Evolutionary conservation across 2,888 invertebrate species (phyloP), one percentile per base, ranked within the genome.

Genomic region (Drosophila robusta): DNA sequence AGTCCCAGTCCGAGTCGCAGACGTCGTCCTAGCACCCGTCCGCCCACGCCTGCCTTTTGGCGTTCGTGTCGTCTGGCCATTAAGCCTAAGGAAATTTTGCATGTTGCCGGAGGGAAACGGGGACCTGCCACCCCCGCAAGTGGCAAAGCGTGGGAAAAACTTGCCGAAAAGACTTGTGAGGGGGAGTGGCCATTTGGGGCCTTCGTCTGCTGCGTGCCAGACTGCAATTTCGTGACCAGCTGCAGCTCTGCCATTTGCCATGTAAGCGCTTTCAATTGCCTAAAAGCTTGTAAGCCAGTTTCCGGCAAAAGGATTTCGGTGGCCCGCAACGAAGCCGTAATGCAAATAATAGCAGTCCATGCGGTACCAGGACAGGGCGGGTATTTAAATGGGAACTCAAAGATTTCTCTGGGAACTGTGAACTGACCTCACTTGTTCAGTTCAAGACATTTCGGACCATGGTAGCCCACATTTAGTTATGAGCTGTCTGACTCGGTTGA

Each of bases 201-300:
- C 41, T 52, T 51, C 46, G 70, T 67, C 75, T 66, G 61, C 75
- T 83, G 83, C 83, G 88, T 84, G 83, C 86, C 70, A 70, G 62
- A 75, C 75, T 71, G 83, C 89, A 78, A 87, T 88, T 83, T 83
- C 69, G 78, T 87, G 83, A 72, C 75, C 82, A 73, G 56, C 56
- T 49, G 55, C 55, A 36, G 36, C 60, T 56, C 49, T 14, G 42
- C 56, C 54, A 47, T 46, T 44, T 70, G 63, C 74, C 75, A 70
- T 82, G 82, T 86, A 85, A 79, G 82, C 72, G 69, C 75, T 72
- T 80, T 74, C 84, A 66, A 80, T 87, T 89, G 85, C 87, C 85
- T 79, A 89, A 86, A 86, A 86, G 89, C 85, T 86, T 86, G 85
- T 86, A 86, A 87, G 85, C 79, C 77, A 89, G 87, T 89, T 89